Percentiles rank a stretch among this genome's conserved stretches.
phyloP scores from a whole-genome alignment of 2,797 vertebrate species.

The Pampus argenteus region DNA sequence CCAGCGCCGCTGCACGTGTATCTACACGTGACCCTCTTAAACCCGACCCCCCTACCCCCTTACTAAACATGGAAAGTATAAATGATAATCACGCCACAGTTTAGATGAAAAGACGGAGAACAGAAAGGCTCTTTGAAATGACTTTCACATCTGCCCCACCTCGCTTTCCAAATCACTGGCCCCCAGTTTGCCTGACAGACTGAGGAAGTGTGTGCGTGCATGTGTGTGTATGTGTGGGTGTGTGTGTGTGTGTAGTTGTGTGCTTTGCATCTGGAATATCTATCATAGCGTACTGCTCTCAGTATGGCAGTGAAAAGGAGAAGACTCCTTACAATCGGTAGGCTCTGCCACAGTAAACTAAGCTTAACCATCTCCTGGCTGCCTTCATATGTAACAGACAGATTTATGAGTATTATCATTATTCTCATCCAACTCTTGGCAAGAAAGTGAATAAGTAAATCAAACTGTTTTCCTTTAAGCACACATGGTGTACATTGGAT shows the following conservation, averaged over 20 bases:
- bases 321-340: slow-evolving; percentile 1
- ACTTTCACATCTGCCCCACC: slow-evolving; percentile 71
- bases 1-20: slow-evolving; percentile 67
- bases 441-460: background rate
- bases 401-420: background rate
- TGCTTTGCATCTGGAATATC: slow-evolving; percentile 60
- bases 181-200: slow-evolving; percentile 23
- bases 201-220: slow-evolving; percentile 12
- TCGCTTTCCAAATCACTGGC: slow-evolving; percentile 29
- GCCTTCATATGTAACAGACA: background rate
- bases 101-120: slow-evolving; percentile 59
- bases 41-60: slow-evolving; percentile 20
- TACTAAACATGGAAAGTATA: slow-evolving; percentile 40
- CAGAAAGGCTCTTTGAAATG: slow-evolving; percentile 59
- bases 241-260: background rate
- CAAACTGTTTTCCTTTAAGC: background rate
- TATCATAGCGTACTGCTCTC: slow-evolving; percentile 36
- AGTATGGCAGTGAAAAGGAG: slow-evolving; percentile 22
- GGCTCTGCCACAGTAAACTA: background rate
- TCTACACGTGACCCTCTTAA: slow-evolving; percentile 64
- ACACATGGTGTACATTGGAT: background rate
- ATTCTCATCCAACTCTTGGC: background rate
- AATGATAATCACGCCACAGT: slow-evolving; percentile 52
- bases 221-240: slow-evolving; percentile 18
- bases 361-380: background rate